Evolutionary conservation across 2,888 invertebrate genomes (phyloP), one percentile per base, ranked within the genome.

Genomic region (Cheilosia vernalis): DNA sequence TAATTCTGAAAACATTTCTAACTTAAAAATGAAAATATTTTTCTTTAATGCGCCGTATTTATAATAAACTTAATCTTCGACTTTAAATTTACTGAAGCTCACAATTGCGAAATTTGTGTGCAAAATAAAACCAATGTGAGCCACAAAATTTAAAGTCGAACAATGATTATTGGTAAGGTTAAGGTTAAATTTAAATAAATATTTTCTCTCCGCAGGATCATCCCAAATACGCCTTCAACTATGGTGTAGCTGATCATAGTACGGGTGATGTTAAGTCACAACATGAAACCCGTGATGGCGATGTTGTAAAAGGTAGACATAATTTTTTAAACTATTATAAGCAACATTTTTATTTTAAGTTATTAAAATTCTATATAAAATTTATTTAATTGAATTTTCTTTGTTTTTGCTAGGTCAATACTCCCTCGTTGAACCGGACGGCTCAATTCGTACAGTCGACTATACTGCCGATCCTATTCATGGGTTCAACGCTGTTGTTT

Each of bases 141-240:
- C 24, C 3, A 24, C 3, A 24, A 24, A 24, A 3, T 24, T 24
- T 24, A 24, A 24, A 24, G 24, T 24, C 24, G 24, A 24, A 24
- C 2, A 24, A 24, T 24, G 24, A 24, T 24, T 24, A 3, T 24
- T 24, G 24, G 0, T 24, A 24, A 24, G 24, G 3, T 13, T 37
- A 0, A 10, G 4, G 47, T 4, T 0, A 33, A 27, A 30, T 27
- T 17, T 2, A 24, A 56, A 33, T 15, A n/a, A 21, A 4, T 19
- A 7, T 40, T 56, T 44, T 47, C 10, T 49, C 33, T 44, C 87
- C 87, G 53, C 89, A 94, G 94, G 93, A 94, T 87, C 92, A 93
- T 79, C 94, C 94, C 0, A 94, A 93, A 90, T 94, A 94, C 87
- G 93, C 94, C 1, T 94, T 94, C 87, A 94, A 94, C 88, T 94